Percentiles rank a stretch among this genome's conserved stretches.
Conservation (phyloP, 2,888 invertebrate genomes). For the Lucinisca nassula region DNA sequence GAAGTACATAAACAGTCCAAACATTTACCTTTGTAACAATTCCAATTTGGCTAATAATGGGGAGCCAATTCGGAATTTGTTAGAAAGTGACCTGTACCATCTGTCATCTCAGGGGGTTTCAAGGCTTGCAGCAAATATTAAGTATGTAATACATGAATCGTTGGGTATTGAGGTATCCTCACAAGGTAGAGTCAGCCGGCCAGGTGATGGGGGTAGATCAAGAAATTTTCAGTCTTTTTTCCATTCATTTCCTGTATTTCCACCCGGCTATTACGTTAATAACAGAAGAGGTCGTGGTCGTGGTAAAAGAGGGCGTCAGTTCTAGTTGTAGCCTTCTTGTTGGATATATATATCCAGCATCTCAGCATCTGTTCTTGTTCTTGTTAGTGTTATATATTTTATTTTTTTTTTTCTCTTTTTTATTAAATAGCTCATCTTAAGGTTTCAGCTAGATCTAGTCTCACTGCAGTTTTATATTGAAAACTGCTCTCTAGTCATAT, state of each 20-base stretch:
- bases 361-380: too few species aligned
- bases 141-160: not conserved
- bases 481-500: too few species aligned
- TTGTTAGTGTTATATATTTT: too few species aligned
- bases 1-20: not conserved
- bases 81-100: not conserved
- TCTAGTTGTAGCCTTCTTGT: too few species aligned
- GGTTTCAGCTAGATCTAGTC: too few species aligned
- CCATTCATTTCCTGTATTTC: not conserved
- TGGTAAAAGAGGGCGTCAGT: not conserved
- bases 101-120: not conserved
- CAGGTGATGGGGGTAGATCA: not conserved
- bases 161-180: not conserved
- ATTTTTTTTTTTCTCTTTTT: too few species aligned
- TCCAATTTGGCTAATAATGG: slow-evolving; percentile 1
- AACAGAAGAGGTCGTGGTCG: too few species aligned
- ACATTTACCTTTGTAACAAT: not conserved
- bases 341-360: too few species aligned
- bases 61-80: not conserved
- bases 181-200: not conserved
- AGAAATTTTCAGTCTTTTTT: not conserved
- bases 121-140: not conserved
- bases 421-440: too few species aligned
- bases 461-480: too few species aligned
- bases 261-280: not conserved